A percentile compares a stretch with the other conserved stretches of the same genome.
Conservation (phyloP, 92 coral and sea anemone genomes). For the Montipora capitata region DNA sequence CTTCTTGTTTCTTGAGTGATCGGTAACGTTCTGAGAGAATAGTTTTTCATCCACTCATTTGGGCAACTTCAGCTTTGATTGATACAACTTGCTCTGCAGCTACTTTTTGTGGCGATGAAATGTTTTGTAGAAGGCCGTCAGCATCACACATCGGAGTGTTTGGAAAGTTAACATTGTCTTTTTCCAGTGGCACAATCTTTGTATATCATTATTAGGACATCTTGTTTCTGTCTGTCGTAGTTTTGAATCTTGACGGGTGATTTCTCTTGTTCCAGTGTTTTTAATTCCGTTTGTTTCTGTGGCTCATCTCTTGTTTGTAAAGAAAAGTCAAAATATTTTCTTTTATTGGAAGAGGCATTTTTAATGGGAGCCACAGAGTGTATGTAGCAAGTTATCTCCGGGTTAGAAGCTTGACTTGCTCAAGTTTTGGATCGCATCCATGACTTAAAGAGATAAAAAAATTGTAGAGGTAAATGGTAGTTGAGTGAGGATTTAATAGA, state of each 20-base stretch:
- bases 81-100: conserved; percentile 46
- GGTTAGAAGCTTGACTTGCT: conserved; percentile 9
- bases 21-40: neutral
- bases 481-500: conserved; percentile 2
- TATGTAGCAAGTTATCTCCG: neutral
- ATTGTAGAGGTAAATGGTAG: conserved; percentile 3
- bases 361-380: too few relatives aligned
- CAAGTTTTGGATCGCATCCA: neutral
- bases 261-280: conserved; percentile 7
- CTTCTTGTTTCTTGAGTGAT: conserved; percentile 7
- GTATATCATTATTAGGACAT: conserved; percentile 31
- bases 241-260: conserved; percentile 12
- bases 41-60: conserved; percentile 11
- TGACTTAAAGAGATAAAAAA: conserved; percentile 5
- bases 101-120: conserved; percentile 15
- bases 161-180: conserved; percentile 31
- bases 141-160: conserved; percentile 33
- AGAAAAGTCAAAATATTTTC: conserved; percentile 1
- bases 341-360: conserved; percentile 13
- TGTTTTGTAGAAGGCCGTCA: conserved; percentile 27
- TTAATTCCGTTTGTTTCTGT: neutral
- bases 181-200: conserved; percentile 42
- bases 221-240: conserved; percentile 31
- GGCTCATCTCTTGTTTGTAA: neutral
- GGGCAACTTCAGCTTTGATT: conserved; percentile 20